Evolutionary conservation across 1,140 invertebrate species (phyloP).

Genomic region (Copidosoma floridanum): DNA sequence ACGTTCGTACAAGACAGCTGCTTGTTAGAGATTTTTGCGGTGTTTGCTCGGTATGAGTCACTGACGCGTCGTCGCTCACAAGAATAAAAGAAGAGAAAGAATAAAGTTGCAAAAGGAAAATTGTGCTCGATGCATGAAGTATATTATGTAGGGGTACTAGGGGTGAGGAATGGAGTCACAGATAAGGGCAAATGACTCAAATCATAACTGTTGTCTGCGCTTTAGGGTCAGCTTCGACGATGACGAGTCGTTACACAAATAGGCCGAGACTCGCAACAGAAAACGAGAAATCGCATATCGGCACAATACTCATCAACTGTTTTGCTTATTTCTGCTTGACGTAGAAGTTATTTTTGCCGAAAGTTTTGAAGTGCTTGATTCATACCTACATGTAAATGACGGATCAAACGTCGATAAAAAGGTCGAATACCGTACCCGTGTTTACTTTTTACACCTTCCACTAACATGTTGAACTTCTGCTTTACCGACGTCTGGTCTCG

Average conservation of each 20-base stretch:
- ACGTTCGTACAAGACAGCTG: too few relatives aligned
- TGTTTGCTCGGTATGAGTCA: constrained; percentile 21
- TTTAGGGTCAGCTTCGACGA: background rate
- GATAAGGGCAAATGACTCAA: constrained; percentile 7
- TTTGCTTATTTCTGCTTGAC: too few relatives aligned
- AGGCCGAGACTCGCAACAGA: background rate
- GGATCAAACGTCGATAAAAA: constrained; percentile 16
- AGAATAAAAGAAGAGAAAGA: constrained; percentile 7
- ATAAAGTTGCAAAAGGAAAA: too few relatives aligned
- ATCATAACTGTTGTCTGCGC: background rate
- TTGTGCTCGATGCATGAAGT: too few relatives aligned
- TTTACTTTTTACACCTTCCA: background rate
- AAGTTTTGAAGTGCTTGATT: background rate
- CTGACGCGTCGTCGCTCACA: too few relatives aligned
- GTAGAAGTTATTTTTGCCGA: background rate
- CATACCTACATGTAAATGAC: too few relatives aligned
- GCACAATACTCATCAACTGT: too few relatives aligned
- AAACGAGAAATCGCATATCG: background rate
- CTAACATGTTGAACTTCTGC: background rate
- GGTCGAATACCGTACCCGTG: background rate
- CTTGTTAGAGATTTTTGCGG: too few relatives aligned
- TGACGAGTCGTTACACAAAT: background rate
- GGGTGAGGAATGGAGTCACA: background rate
- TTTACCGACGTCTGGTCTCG: background rate
- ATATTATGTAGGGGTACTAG: too few relatives aligned